Percentiles rank a stretch among this genome's conserved stretches.
These are phyloP conservation scores for Pteronotus mesoamericanus DNA, from an alignment of 2,797 vertebrate genomes.

Conservation along the genomic window DNA sequence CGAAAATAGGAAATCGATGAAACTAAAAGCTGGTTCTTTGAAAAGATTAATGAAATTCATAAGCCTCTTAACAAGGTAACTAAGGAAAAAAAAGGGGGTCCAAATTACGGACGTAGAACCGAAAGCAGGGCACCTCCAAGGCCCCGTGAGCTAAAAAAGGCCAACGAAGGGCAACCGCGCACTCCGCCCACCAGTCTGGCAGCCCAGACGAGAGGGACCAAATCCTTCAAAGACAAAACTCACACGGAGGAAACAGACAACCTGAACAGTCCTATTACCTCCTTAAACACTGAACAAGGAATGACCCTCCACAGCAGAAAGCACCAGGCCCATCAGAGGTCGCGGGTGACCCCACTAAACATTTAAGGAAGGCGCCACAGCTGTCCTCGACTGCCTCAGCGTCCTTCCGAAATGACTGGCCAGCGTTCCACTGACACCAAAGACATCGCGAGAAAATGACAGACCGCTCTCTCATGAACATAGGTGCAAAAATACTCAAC, in stretches of 20 bases:
- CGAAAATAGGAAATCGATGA: too few relatives aligned
- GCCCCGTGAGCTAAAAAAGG: neutral
- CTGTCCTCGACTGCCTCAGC: too few relatives aligned
- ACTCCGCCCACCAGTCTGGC: neutral
- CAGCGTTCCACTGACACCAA: neutral
- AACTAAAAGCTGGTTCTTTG: too few relatives aligned
- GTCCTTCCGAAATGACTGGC: neutral
- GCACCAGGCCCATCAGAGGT: too few relatives aligned
- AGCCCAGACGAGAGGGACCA: neutral
- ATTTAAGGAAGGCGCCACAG: too few relatives aligned
- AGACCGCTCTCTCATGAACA: neutral
- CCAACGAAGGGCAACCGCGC: neutral
- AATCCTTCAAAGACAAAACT: neutral
- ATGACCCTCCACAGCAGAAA: too few relatives aligned
- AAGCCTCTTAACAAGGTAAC: too few relatives aligned
- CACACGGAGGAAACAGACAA: neutral
- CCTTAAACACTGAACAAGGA: too few relatives aligned
- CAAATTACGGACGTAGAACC: neutral
- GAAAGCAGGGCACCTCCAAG: neutral
- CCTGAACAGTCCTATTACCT: too few relatives aligned
- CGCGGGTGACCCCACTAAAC: too few relatives aligned
- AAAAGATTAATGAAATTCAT: too few relatives aligned
- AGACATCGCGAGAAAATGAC: neutral
- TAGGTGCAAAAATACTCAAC: neutral
- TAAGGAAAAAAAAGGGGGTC: neutral